These are phyloP conservation scores for Minunthozetes semirufus DNA, from an alignment of 2,888 invertebrate genomes.

Conservation along the genomic window DNA sequence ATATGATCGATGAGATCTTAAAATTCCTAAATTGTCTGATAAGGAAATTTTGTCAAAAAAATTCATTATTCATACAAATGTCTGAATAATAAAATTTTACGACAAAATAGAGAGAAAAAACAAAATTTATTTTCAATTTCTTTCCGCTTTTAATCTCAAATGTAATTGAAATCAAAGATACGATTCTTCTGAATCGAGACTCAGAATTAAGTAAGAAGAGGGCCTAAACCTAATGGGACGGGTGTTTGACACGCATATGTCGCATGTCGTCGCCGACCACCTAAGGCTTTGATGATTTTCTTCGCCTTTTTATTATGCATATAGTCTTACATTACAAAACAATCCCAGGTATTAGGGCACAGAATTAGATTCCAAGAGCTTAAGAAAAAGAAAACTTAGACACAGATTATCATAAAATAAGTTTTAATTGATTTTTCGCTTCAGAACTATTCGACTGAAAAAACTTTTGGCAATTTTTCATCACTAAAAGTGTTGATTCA, in stretches of 20 bases:
- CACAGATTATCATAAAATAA: no score
- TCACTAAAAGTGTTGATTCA: background rate
- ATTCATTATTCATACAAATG: background rate
- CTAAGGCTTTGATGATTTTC: background rate
- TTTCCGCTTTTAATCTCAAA: background rate
- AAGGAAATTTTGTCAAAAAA: background rate
- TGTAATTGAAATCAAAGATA: conserved; percentile 12
- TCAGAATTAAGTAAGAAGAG: background rate
- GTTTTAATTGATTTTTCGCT: no score
- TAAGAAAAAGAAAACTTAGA: no score
- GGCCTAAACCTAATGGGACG: background rate
- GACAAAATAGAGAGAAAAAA: background rate
- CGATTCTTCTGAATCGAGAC: background rate
- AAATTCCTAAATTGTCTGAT: no score
- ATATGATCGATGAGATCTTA: no score
- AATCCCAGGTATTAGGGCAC: no score
- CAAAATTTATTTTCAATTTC: background rate
- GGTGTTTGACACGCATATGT: conserved; percentile 9
- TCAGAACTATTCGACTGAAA: no score
- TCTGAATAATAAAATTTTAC: conserved; percentile 18
- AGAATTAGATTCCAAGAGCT: no score
- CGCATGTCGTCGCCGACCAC: conserved; percentile 24
- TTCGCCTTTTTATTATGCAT: no score
- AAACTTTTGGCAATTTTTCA: no score
- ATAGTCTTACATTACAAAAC: no score